A percentile compares a stretch with the other conserved stretches of the same genome.
These are phyloP conservation scores for Drosophila borborema DNA, from an alignment of 2,888 invertebrate species.

Conservation along the genomic window DNA sequence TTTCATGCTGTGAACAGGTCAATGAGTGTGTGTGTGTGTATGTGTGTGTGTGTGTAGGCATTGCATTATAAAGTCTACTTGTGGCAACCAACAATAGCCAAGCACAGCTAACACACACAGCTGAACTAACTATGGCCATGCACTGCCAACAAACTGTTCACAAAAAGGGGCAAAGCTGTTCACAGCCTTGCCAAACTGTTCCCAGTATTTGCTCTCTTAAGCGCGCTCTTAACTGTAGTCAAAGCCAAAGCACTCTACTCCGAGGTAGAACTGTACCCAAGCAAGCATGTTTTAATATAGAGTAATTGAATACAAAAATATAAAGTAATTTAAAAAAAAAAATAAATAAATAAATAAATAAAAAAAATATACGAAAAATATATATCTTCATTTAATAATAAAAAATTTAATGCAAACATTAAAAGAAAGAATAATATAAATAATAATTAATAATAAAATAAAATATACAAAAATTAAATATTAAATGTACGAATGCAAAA, in stretches of 20 bases:
- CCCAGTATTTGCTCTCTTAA: slow-evolving; percentile 59
- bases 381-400: too few species aligned
- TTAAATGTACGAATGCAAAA: too few species aligned
- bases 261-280: background rate
- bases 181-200: background rate
- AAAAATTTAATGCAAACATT: too few species aligned
- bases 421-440: too few species aligned
- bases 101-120: slow-evolving; percentile 9
- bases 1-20: background rate
- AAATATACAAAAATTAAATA: too few species aligned
- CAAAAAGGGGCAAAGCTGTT: background rate
- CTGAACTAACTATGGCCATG: slow-evolving; percentile 23
- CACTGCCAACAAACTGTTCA: background rate
- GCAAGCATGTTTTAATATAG: too few species aligned
- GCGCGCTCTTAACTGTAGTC: slow-evolving; percentile 34
- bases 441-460: too few species aligned
- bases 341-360: too few species aligned
- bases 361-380: too few species aligned
- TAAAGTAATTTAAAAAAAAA: too few species aligned
- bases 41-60: background rate
- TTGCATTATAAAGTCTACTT: slow-evolving; percentile 3
- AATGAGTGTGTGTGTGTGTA: background rate
- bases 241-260: slow-evolving; percentile 3
- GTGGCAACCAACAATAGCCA: background rate
- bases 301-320: too few species aligned